A percentile compares a stretch with the other conserved stretches of the same genome.
Evolutionary conservation across 2,797 vertebrate genomes (phyloP).

Genomic region (Orestias chungarensis): DNA sequence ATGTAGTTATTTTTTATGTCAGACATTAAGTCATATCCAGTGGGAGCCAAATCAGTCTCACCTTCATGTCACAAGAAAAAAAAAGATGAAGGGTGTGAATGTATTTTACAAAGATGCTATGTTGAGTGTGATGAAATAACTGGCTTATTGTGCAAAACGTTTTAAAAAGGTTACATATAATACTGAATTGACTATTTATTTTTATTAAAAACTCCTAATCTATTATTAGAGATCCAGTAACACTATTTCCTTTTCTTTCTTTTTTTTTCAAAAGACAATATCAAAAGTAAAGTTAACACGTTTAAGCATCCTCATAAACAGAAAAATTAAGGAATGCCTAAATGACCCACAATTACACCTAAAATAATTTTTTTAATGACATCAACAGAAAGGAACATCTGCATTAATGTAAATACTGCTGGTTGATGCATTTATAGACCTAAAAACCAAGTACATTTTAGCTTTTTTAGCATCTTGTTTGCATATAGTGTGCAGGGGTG

Average conservation of each 20-base stretch:
- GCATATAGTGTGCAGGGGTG: too few species aligned
- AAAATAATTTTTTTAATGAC: not conserved
- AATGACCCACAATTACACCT: not conserved
- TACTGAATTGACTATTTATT: not conserved
- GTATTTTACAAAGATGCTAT: slow-evolving; percentile 35
- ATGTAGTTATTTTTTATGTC: slow-evolving; percentile 84
- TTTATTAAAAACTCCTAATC: slow-evolving; percentile 1
- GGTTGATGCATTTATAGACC: not conserved
- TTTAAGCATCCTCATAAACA: not conserved
- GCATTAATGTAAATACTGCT: not conserved
- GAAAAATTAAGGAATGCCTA: not conserved
- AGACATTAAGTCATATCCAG: slow-evolving; percentile 78
- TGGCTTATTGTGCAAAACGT: not conserved
- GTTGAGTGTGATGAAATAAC: slow-evolving; percentile 27
- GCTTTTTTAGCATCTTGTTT: too few species aligned
- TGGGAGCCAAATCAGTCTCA: slow-evolving; percentile 73
- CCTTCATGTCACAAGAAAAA: slow-evolving; percentile 73
- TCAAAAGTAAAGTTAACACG: not conserved
- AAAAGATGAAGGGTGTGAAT: slow-evolving; percentile 41
- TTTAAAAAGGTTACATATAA: not conserved
- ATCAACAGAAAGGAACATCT: not conserved
- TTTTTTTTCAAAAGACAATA: not conserved
- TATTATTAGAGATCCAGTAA: not conserved
- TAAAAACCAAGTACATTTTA: not conserved
- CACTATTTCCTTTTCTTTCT: not conserved